These are phyloP conservation scores for Drosophila sproati DNA, from an alignment of 1,140 invertebrate genomes.

Conservation along the genomic window DNA sequence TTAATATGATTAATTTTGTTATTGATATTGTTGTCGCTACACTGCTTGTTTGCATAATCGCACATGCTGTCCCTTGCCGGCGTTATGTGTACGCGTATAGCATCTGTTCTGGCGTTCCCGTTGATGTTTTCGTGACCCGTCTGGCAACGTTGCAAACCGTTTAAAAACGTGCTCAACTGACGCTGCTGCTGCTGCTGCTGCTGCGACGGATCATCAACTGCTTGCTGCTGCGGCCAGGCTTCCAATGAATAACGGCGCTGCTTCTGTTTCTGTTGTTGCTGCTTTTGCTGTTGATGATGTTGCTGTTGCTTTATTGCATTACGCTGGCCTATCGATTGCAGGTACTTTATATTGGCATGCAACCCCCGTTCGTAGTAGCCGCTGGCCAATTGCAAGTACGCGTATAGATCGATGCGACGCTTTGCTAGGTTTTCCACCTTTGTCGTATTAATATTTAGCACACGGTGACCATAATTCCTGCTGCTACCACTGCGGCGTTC, in stretches of 20 bases:
- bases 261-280: slow-evolving; percentile 22
- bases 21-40: not conserved
- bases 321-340: slow-evolving; percentile 75
- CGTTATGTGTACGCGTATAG: slow-evolving; percentile 42
- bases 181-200: not conserved
- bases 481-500: not conserved
- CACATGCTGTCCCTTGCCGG: slow-evolving; percentile 48
- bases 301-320: slow-evolving; percentile 47
- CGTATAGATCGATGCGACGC: slow-evolving; percentile 52
- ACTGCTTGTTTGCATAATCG: slow-evolving; percentile 36
- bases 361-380: slow-evolving; percentile 76
- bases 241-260: slow-evolving; percentile 25
- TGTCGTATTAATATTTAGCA: slow-evolving; percentile 68
- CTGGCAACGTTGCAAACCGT: slow-evolving; percentile 42
- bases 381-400: slow-evolving; percentile 72
- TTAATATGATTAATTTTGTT: slow-evolving; percentile 1
- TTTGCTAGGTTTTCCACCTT: slow-evolving; percentile 56
- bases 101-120: slow-evolving; percentile 7
- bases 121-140: not conserved
- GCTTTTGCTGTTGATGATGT: slow-evolving; percentile 25
- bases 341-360: slow-evolving; percentile 70
- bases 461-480: slow-evolving; percentile 51
- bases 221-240: slow-evolving; percentile 26
- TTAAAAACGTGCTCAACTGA: slow-evolving; percentile 49
- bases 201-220: slow-evolving; percentile 6